Conservation (phyloP, 2,888 invertebrate species). For the Drosophila mimetica region DNA sequence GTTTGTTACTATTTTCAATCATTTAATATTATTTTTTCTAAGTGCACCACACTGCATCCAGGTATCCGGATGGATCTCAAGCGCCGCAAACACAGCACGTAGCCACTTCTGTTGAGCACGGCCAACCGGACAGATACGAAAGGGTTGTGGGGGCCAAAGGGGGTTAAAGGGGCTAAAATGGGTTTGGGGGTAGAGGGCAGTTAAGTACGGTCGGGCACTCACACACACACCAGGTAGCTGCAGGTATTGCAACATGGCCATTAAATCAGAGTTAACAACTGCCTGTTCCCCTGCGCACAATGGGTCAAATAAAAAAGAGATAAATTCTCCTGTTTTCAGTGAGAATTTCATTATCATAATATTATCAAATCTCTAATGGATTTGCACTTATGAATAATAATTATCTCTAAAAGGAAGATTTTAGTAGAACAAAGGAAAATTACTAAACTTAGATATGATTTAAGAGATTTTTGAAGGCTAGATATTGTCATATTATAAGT, state of each 20-base stretch:
- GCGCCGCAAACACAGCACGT: conserved; percentile 67
- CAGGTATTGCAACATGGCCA: conserved; percentile 57
- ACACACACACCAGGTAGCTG: conserved; percentile 36
- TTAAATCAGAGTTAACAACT: conserved; percentile 79
- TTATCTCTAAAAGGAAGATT: background rate
- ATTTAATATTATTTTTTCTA: background rate
- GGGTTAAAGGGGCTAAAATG: background rate
- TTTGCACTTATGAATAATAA: background rate
- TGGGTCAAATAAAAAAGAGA: conserved; percentile 16
- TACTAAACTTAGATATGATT: no score
- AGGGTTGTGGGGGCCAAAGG: conserved; percentile 2
- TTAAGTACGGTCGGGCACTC: conserved; percentile 3
- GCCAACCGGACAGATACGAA: conserved; percentile 14
- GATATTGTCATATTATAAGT: no score
- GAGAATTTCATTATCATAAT: background rate
- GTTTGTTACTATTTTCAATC: background rate
- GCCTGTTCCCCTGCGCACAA: conserved; percentile 53
- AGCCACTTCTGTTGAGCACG: conserved; percentile 66
- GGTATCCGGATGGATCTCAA: conserved; percentile 46
- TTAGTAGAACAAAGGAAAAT: background rate
- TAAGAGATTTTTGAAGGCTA: no score
- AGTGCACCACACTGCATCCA: conserved; percentile 18
- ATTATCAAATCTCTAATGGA: background rate
- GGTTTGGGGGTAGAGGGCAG: background rate
- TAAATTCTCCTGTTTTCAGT: conserved; percentile 3